phyloP scores from a whole-genome alignment of 2,888 invertebrate genomes.

The Hermaeophaga mercurialis region DNA sequence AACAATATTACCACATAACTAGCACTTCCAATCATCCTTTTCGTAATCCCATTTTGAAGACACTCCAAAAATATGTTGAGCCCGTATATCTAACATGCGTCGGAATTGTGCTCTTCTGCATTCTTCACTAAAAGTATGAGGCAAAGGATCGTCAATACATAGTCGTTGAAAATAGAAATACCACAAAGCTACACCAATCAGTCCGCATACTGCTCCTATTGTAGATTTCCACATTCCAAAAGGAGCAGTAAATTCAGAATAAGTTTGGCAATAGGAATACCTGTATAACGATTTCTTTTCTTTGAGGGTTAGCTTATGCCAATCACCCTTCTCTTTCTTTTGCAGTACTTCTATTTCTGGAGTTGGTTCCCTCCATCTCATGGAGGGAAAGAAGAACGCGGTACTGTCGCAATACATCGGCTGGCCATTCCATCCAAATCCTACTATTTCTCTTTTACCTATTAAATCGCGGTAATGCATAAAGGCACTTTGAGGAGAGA shows the following conservation, averaged over 20 bases:
- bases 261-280: slow-evolving; percentile 69
- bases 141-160: slow-evolving; percentile 53
- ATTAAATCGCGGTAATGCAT: slow-evolving; percentile 8
- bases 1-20: neutral
- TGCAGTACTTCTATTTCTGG: slow-evolving; percentile 70
- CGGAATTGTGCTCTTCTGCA: slow-evolving; percentile 76
- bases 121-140: slow-evolving; percentile 74
- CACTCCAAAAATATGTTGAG: slow-evolving; percentile 80
- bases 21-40: slow-evolving; percentile 74
- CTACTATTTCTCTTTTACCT: slow-evolving; percentile 90
- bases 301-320: slow-evolving; percentile 68
- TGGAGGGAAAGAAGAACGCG: slow-evolving; percentile 84
- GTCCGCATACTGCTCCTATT: slow-evolving; percentile 57
- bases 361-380: slow-evolving; percentile 77
- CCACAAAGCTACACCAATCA: slow-evolving; percentile 66
- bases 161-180: slow-evolving; percentile 51
- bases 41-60: slow-evolving; percentile 88
- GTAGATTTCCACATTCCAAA: slow-evolving; percentile 69
- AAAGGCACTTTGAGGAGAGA: too few relatives aligned
- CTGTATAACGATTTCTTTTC: slow-evolving; percentile 73
- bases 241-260: slow-evolving; percentile 70
- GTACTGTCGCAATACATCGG: slow-evolving; percentile 75
- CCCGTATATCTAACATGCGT: slow-evolving; percentile 74
- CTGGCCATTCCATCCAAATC: slow-evolving; percentile 80
- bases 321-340: slow-evolving; percentile 75